These are phyloP conservation scores for Rhagium mordax DNA, from an alignment of 2,888 invertebrate species.

Conservation along the genomic window DNA sequence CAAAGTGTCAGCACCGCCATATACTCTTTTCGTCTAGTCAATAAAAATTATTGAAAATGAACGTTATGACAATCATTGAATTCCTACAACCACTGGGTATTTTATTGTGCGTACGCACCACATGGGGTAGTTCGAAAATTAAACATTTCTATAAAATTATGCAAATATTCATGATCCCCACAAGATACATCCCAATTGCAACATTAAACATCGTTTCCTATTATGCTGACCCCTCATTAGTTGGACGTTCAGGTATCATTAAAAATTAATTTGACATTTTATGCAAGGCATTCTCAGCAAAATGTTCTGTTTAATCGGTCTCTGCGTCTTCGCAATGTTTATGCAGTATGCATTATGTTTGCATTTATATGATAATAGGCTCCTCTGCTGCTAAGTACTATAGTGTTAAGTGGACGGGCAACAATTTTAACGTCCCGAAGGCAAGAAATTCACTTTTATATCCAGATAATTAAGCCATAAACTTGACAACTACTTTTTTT, in stretches of 20 bases:
- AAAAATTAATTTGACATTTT: slow-evolving; percentile 56
- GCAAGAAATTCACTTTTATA: slow-evolving; percentile 56
- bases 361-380: slow-evolving; percentile 61
- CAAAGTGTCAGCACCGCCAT: too few species aligned
- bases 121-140: slow-evolving; percentile 4
- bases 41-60: too few species aligned
- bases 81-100: not conserved
- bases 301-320: slow-evolving; percentile 41
- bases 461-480: slow-evolving; percentile 57
- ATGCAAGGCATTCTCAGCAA: slow-evolving; percentile 51
- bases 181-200: slow-evolving; percentile 11
- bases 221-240: slow-evolving; percentile 25
- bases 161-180: slow-evolving; percentile 4
- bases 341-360: slow-evolving; percentile 57
- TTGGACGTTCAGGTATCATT: slow-evolving; percentile 36
- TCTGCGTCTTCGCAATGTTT: slow-evolving; percentile 53
- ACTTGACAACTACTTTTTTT: slow-evolving; percentile 37
- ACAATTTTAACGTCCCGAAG: slow-evolving; percentile 50
- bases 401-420: slow-evolving; percentile 59
- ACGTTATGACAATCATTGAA: not conserved
- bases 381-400: slow-evolving; percentile 50
- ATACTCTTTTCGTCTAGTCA: too few species aligned
- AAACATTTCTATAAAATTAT: slow-evolving; percentile 18
- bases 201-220: slow-evolving; percentile 22
- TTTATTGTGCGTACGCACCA: not conserved